Conservation (phyloP, 1,140 invertebrate species). For the Arctopsyche grandis region DNA sequence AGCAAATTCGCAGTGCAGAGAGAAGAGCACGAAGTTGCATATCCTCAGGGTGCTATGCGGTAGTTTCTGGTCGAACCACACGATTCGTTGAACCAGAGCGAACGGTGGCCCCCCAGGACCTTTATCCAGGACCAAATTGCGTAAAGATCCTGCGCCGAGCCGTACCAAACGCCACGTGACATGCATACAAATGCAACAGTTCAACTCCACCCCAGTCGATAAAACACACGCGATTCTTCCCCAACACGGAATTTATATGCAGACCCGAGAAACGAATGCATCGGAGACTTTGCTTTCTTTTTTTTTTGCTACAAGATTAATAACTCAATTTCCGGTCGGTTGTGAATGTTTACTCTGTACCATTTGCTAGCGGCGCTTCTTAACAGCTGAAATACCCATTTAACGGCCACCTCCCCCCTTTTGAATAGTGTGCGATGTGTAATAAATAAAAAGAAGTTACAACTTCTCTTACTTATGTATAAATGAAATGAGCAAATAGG, state of each 20-base stretch:
- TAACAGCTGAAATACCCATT: constrained; percentile 6
- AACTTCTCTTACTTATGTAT: not conserved
- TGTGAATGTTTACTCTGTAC: not conserved
- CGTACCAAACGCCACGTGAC: not conserved
- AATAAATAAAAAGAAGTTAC: constrained; percentile 2
- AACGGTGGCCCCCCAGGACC: not conserved
- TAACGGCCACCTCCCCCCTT: not conserved
- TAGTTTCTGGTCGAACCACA: constrained; percentile 17
- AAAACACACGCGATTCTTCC: constrained; percentile 3
- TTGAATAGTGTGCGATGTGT: not conserved
- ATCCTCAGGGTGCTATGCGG: not conserved
- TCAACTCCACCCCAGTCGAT: constrained; percentile 1
- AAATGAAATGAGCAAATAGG: constrained; percentile 4
- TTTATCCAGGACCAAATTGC: constrained; percentile 49
- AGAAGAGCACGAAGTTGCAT: not conserved
- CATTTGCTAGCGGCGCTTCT: not conserved
- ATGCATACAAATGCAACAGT: constrained; percentile 37
- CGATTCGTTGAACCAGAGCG: not conserved
- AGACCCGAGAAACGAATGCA: not conserved
- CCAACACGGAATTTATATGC: not conserved
- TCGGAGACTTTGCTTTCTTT: not conserved
- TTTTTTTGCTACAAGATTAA: not conserved
- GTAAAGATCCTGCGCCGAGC: constrained; percentile 46
- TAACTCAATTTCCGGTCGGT: constrained; percentile 25
- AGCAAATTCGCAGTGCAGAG: not conserved